Evolutionary conservation across 2,888 invertebrate species (phyloP), one percentile per base, ranked within the genome.

Genomic region (Cremastobaeus sp.): DNA sequence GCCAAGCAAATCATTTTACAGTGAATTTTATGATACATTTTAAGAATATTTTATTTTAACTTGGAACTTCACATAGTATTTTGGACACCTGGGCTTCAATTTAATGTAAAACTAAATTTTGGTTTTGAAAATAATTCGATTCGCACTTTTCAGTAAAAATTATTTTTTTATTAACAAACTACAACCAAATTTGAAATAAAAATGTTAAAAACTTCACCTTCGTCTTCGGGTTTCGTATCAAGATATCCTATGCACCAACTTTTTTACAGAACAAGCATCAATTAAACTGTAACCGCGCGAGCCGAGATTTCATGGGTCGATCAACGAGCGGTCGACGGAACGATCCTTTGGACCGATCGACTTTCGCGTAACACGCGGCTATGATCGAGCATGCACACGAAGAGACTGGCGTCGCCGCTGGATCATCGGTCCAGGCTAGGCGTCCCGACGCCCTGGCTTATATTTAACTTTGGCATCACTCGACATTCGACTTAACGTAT

Each of bases 381-480:
- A 52, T 21, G 69, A 62, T 45, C 85, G 83, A 79, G 81, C 82
- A 83, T 81, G 82, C 83, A 76, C 84, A 83, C 83, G 84, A 84
- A 83, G 84, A 85, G 86, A 87, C 86, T 88, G 85, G 77, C 64
- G 57, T 59, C 59, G 65, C 68, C 76, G 77, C 82, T 84, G 85
- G 84, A 85, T 84, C 83, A 83, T 82, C 79, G 86, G 83, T 86
- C 86, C 86, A 85, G 84, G 83, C 83, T 82, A 79, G 80, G 82
- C 82, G 79, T 81, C 83, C 83, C 81, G 84, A 84, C 83, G 81
- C 80, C 78, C 60, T 77, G 76, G 79, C 78, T 87, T 88, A 88
- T 88, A 87, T 88, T 88, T 88, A 88, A 88, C 86, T 86, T 87
- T 87, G 87, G 88, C 88, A 85, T 86, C 86, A 85, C 83, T 84